phyloP scores from a whole-genome alignment of 2,888 invertebrate genomes.

The Drosophila tanythrix region DNA sequence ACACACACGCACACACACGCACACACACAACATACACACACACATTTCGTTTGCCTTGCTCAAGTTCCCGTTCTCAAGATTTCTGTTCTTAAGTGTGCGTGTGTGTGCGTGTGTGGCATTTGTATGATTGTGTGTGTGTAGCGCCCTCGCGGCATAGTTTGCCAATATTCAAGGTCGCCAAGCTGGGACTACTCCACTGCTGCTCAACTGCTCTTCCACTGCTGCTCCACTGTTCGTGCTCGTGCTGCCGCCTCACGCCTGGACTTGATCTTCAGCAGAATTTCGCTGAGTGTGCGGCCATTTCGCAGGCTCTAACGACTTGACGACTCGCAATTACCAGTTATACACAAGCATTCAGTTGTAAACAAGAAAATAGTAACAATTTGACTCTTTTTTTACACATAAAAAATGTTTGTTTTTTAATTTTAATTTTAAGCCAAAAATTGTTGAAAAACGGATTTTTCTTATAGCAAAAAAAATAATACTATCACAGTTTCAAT shows the following conservation, averaged over 20 bases:
- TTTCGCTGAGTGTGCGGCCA: constrained; percentile 55
- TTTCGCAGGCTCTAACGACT: constrained; percentile 70
- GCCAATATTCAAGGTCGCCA: constrained; percentile 74
- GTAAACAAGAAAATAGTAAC: background rate
- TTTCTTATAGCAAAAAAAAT: no score
- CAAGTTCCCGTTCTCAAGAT: constrained; percentile 42
- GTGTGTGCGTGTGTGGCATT: constrained; percentile 25
- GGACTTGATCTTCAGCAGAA: constrained; percentile 57
- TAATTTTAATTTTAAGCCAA: background rate
- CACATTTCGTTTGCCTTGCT: constrained; percentile 8
- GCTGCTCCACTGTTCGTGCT: background rate
- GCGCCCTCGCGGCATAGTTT: constrained; percentile 80
- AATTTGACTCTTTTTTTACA: background rate
- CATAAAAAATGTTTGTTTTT: background rate
- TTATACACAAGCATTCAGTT: constrained; percentile 8
- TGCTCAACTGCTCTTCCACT: background rate
- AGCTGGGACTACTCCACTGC: constrained; percentile 19
- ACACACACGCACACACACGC: background rate
- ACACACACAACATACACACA: background rate
- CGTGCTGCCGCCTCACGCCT: background rate
- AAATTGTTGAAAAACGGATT: fast-evolving
- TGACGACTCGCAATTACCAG: constrained; percentile 32
- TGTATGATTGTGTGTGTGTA: constrained; percentile 45
- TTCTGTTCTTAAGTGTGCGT: constrained; percentile 1
- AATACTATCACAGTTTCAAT: background rate